Evolutionary conservation across 2,888 invertebrate genomes (phyloP), one percentile per base, ranked within the genome.

Genomic region (Agonopterix arenella): DNA sequence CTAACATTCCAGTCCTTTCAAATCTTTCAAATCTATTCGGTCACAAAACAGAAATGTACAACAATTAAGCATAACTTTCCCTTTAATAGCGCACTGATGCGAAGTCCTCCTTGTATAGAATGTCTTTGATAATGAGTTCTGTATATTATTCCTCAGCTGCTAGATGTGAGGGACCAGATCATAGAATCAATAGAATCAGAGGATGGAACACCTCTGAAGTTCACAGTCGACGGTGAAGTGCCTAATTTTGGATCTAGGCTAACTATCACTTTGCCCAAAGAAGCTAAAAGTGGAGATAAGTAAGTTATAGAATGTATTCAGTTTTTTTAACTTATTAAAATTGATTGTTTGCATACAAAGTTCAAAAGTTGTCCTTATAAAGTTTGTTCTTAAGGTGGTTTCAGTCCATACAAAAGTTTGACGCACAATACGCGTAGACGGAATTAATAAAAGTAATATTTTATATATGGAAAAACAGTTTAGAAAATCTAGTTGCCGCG

Each of bases 171-270:
- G 58, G 92, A 93, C 60, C 76, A 96, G n/a, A 90, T 80, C 1
- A 93, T 97, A 49, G 80, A 89, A 18, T 90, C 90, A 36, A 90
- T 95, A 45, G 84, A 85, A 59, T 90, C 93, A 58, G 78, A 84
- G 50, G 89, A 90, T 62, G 90, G 91, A 5, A 76, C 90, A 41
- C 72, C 85, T 16, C 76, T 95, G 41, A 80, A 90, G 48, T 95
- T 90, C 74, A 86, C 75, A 45, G 66, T 95, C 11, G 91, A 91
- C 47, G 91, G 93, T 53, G 79, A 90, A 44, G 83, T 93, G 16
- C 84, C 88, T 10, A 92, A 93, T 64, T 94, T 94, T 84, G 97
- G 97, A 9, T 93, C 95, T 3, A 95, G 94, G 79, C 77, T 97
- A 53, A 92, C 92, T n/a, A 89, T 97, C 50, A 84, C 90, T 53